Evolutionary conservation across 2,797 vertebrate genomes (phyloP).

Genomic region (Apogon talboti): DNA sequence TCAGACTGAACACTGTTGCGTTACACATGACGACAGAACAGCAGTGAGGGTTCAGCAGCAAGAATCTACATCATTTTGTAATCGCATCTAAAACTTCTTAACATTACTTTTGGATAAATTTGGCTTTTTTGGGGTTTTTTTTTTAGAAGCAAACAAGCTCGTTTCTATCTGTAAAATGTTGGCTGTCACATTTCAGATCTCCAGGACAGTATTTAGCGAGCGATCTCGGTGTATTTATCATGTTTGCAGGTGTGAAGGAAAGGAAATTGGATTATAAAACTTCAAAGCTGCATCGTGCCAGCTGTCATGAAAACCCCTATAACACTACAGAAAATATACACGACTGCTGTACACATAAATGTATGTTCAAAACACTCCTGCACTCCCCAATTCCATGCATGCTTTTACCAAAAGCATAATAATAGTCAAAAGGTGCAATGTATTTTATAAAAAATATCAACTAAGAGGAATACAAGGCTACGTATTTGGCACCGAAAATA

Average conservation of each 20-base stretch:
- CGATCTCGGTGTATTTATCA: not conserved
- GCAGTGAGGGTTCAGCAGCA: slow-evolving; percentile 21
- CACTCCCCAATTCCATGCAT: not conserved
- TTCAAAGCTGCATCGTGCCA: slow-evolving; percentile 25
- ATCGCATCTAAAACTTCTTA: too few species aligned
- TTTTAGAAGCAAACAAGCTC: not conserved
- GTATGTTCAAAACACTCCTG: not conserved
- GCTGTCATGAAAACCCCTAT: slow-evolving; percentile 11
- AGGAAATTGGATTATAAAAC: slow-evolving; percentile 32
- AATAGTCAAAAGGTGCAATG: slow-evolving; percentile 5
- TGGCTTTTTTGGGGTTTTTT: too few species aligned
- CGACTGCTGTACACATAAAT: slow-evolving; percentile 9
- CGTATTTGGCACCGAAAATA: slow-evolving; percentile 20
- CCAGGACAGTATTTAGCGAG: not conserved
- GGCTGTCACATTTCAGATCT: slow-evolving; percentile 28
- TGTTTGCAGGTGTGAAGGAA: slow-evolving; percentile 6
- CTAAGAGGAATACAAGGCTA: not conserved
- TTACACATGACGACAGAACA: too few species aligned
- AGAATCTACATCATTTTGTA: slow-evolving; percentile 6
- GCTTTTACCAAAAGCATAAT: not conserved
- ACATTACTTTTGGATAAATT: too few species aligned
- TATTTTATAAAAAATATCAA: too few species aligned
- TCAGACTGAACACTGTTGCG: slow-evolving; percentile 20
- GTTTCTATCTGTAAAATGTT: not conserved
- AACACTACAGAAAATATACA: slow-evolving; percentile 2